phyloP scores from a whole-genome alignment of 2,888 invertebrate genomes.

The Crepidodera aurea region DNA sequence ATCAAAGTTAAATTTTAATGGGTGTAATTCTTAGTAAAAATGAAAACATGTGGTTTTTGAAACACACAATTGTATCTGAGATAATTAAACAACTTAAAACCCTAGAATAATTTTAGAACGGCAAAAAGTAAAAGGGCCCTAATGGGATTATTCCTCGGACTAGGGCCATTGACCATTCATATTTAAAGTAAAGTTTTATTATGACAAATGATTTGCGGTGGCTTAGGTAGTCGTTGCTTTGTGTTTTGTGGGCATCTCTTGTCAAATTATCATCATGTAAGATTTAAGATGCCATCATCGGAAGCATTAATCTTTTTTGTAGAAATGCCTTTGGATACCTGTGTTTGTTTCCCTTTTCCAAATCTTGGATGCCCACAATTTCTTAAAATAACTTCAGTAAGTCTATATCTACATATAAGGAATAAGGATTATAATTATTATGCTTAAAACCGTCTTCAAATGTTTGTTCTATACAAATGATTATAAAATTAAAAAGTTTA shows the following conservation, averaged over 20 bases:
- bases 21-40: too few species aligned
- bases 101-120: slow-evolving; percentile 4
- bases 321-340: slow-evolving; percentile 33
- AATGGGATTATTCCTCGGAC: slow-evolving; percentile 34
- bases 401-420: too few species aligned
- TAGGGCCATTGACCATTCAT: slow-evolving; percentile 34
- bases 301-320: slow-evolving; percentile 47
- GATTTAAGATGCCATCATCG: slow-evolving; percentile 51
- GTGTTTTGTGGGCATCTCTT: slow-evolving; percentile 51
- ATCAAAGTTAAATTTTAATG: too few species aligned
- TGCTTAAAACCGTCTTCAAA: too few species aligned
- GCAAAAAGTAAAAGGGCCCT: slow-evolving; percentile 21
- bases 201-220: slow-evolving; percentile 53
- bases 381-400: slow-evolving; percentile 17
- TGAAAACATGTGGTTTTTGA: too few species aligned
- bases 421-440: too few species aligned
- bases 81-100: background rate
- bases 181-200: slow-evolving; percentile 49
- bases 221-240: slow-evolving; percentile 48
- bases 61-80: too few species aligned
- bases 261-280: slow-evolving; percentile 54
- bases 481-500: too few species aligned
- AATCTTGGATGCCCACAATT: slow-evolving; percentile 16
- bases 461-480: too few species aligned
- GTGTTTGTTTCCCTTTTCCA: slow-evolving; percentile 31